Evolutionary conservation across 2,113 vertebrate genomes (phyloP), one percentile per base, ranked within the genome.

Genomic region (Eudyptes chrysolophus): DNA sequence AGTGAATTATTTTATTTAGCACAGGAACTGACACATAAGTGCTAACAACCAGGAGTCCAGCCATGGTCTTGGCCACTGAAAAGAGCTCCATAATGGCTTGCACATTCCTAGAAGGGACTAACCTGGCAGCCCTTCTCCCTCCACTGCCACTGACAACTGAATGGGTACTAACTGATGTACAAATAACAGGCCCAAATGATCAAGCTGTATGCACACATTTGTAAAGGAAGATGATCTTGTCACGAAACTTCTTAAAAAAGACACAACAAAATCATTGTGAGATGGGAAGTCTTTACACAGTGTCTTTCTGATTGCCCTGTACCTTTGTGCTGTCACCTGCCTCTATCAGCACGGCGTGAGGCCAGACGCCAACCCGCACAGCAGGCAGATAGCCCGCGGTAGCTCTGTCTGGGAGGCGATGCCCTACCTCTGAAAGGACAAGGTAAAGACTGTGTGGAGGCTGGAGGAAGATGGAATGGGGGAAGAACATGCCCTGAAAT

Each of bases 271-370:
- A 44, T 13, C 5, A 51, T 2, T 26, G 22, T 4, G 0, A 2
- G 14, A 40, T 17, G 29, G 38, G 32, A 65, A 40, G 22, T 4
- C n/a, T 51, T 51, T 34, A 3, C 0, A 7, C 1, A 11, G 7
- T 1, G 2, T 30, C 16, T 44, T 75, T 29, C 36, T 9, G 7
- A 6, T 10, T 48, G 38, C 13, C n/a, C 34, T 15, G 16, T 25
- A 5, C 11, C 66, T 90, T 16, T n/a, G 61, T 68, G 54, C 44
- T 60, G 54, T 36, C 48, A 11, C 25, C 0, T 2, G 30, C 32
- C 51, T 84, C 64, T 18, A 3, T 5, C 21, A 29, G 2, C 17
- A 10, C 0, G 29, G 49, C 2, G 2, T 0, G 0, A 62, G 42
- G 38, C 15, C 22, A n/a, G 68, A 5, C 0, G 4, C 24, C 8